Conservation (phyloP, 2,113 vertebrate genomes). For the Leptosomus discolor region DNA sequence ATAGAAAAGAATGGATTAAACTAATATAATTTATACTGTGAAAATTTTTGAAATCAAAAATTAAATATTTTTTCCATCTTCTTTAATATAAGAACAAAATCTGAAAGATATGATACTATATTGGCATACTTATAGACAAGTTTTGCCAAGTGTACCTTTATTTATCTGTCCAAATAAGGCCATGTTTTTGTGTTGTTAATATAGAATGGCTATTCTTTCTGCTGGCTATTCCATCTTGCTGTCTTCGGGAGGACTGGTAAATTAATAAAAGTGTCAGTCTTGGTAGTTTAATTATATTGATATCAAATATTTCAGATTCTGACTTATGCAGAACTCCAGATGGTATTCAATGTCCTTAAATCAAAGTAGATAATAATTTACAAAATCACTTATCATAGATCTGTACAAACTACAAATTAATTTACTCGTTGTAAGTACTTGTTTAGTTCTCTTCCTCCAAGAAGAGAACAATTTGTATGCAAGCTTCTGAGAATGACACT, state of each 20-base stretch:
- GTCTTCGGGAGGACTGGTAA: neutral
- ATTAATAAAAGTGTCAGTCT: neutral
- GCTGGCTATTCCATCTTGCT: neutral
- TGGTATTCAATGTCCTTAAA: neutral
- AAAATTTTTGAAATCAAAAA: neutral
- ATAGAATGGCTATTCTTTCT: neutral
- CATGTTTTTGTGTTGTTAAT: neutral
- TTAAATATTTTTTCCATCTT: neutral
- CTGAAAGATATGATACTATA: neutral
- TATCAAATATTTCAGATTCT: neutral
- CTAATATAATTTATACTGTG: neutral
- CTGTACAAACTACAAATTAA: neutral
- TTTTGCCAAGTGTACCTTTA: neutral
- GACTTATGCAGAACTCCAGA: accelerated
- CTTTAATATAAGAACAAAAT: neutral
- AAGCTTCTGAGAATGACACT: neutral
- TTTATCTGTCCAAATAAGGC: neutral
- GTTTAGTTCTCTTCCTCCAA: neutral
- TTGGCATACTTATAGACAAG: neutral
- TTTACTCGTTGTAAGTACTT: neutral
- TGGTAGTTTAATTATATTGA: neutral
- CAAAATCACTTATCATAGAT: neutral
- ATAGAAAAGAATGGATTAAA: neutral
- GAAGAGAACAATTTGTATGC: neutral
- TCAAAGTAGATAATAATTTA: neutral